phyloP scores from a whole-genome alignment of 2,113 vertebrate species.

The Ginglymostoma cirratum region DNA sequence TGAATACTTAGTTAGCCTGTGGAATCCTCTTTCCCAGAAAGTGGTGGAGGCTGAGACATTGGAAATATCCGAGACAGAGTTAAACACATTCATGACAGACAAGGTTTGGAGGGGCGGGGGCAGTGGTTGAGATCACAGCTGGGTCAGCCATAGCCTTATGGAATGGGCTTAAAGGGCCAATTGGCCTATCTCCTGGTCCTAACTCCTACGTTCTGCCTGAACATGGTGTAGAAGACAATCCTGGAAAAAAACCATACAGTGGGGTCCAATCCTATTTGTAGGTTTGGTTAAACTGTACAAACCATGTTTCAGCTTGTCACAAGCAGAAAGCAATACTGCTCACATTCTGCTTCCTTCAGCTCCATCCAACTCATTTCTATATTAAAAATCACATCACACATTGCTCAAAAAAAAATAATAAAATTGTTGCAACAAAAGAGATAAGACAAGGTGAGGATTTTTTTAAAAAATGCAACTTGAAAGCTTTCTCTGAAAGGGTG shows the following conservation, averaged over 20 bases:
- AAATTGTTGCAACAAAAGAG: neutral
- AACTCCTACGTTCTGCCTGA: neutral
- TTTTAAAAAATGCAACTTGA: neutral
- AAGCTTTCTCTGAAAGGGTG: neutral
- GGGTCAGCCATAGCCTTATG: too few species aligned
- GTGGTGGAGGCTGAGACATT: too few species aligned
- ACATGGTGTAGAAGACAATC: neutral
- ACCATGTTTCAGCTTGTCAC: neutral
- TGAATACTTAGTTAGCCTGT: too few species aligned
- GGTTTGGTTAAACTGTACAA: neutral
- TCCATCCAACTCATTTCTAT: neutral
- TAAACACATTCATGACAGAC: too few species aligned
- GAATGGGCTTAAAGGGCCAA: too few species aligned
- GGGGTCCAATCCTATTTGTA: neutral
- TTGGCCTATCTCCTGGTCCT: too few species aligned
- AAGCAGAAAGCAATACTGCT: neutral
- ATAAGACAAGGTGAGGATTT: neutral
- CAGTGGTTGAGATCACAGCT: too few species aligned
- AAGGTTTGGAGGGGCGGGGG: too few species aligned
- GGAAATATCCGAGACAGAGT: too few species aligned
- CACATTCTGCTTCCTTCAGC: neutral
- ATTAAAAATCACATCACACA: neutral
- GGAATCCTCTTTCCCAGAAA: too few species aligned
- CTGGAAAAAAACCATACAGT: neutral
- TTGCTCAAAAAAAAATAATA: neutral